Conservation (phyloP, 1,140 invertebrate species). For the Zaprionus lachaisei region DNA sequence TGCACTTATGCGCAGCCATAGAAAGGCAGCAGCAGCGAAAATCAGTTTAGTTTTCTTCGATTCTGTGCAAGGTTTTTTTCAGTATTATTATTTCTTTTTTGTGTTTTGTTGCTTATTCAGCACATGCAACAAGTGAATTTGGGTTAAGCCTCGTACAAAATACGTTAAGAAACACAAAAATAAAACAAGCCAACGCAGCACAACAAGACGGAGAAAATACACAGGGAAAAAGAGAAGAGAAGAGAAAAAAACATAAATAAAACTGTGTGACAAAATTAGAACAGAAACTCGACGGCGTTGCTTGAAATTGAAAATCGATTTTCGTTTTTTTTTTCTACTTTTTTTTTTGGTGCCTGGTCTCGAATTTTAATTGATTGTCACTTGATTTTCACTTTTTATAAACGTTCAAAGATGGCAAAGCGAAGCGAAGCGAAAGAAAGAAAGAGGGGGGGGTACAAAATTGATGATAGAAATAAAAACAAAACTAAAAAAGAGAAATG, state of each 20-base stretch:
- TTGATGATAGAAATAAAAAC: constrained; percentile 49
- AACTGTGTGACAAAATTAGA: constrained; percentile 75
- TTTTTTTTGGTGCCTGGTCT: constrained; percentile 56
- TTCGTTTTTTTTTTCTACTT: constrained; percentile 30
- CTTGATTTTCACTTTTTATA: constrained; percentile 82
- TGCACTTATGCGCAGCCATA: constrained; percentile 75
- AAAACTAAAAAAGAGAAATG: constrained; percentile 80
- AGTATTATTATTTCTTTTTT: constrained; percentile 30
- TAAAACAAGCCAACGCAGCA: constrained; percentile 62
- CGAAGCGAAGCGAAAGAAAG: constrained; percentile 15
- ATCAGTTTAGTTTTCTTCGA: constrained; percentile 63
- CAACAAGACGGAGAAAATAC: constrained; percentile 1
- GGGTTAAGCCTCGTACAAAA: constrained; percentile 72
- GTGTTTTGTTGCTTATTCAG: constrained; percentile 75
- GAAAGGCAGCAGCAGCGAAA: constrained; percentile 68
- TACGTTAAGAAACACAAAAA: constrained; percentile 55
- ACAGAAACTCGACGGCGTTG: constrained; percentile 44
- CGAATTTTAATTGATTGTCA: constrained; percentile 83
- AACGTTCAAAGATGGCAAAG: constrained; percentile 51
- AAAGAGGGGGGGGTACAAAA: constrained; percentile 21
- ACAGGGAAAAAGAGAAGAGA: constrained; percentile 7
- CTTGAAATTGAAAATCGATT: constrained; percentile 62
- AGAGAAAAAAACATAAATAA: constrained; percentile 20
- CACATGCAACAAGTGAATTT: constrained; percentile 82
- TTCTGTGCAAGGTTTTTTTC: constrained; percentile 39